These are phyloP conservation scores for Anagrus nilaparvatae DNA, from an alignment of 1,140 invertebrate genomes.

Conservation along the genomic window DNA sequence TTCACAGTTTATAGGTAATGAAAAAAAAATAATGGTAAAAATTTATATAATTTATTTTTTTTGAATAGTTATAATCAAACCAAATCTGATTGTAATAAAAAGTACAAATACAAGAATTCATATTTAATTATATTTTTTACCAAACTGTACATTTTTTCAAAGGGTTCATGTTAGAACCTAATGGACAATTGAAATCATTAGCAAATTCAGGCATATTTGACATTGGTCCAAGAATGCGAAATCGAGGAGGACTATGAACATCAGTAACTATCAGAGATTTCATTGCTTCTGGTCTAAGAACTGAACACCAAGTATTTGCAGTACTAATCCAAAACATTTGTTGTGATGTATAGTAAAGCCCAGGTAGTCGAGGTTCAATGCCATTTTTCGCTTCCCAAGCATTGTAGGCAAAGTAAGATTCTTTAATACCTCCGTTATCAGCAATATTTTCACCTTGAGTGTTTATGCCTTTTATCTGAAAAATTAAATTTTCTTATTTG, in stretches of 20 bases:
- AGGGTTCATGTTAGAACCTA: slow-evolving; percentile 78
- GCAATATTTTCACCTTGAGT: slow-evolving; percentile 56
- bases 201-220: slow-evolving; percentile 85
- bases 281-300: slow-evolving; percentile 41
- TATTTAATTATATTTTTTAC: too few relatives aligned
- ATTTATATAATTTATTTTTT: too few relatives aligned
- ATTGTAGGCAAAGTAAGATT: slow-evolving; percentile 46
- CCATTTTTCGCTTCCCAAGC: slow-evolving; percentile 34
- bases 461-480: slow-evolving; percentile 48
- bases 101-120: too few relatives aligned
- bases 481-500: too few relatives aligned
- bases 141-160: slow-evolving; percentile 73
- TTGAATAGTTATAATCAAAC: too few relatives aligned
- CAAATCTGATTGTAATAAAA: too few relatives aligned
- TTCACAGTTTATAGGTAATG: too few relatives aligned
- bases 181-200: slow-evolving; percentile 75
- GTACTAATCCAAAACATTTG: slow-evolving; percentile 57
- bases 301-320: slow-evolving; percentile 46
- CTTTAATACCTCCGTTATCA: slow-evolving; percentile 51
- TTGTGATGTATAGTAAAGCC: slow-evolving; percentile 39
- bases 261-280: slow-evolving; percentile 51
- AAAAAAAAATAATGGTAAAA: too few relatives aligned
- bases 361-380: slow-evolving; percentile 37
- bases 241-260: slow-evolving; percentile 66
- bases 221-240: slow-evolving; percentile 79